A percentile compares a stretch with the other conserved stretches of the same genome.
phyloP scores from a whole-genome alignment of 2,113 vertebrate genomes.

The Gambusia affinis region DNA sequence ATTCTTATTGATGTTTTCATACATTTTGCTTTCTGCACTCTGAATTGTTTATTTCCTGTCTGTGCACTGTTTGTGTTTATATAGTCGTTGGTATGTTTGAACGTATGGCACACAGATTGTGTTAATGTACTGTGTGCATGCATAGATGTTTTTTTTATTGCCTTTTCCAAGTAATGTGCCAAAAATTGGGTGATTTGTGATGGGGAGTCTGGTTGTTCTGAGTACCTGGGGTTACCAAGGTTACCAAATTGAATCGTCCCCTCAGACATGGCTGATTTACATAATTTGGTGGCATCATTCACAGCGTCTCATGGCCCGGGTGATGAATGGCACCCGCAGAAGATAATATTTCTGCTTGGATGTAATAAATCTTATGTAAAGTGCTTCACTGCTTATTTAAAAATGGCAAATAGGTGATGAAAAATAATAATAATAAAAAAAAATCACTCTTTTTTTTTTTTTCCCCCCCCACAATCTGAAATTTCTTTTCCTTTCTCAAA shows the following conservation, averaged over 20 bases:
- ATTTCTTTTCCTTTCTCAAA: constrained; percentile 11
- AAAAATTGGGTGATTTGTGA: constrained; percentile 43
- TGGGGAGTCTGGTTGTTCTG: constrained; percentile 49
- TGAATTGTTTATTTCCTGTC: not conserved
- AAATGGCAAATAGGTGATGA: constrained; percentile 55
- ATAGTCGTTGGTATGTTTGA: not conserved
- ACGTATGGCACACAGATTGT: not conserved
- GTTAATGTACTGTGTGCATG: not conserved
- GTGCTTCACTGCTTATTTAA: constrained; percentile 78
- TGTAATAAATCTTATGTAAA: constrained; percentile 95
- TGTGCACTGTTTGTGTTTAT: not conserved
- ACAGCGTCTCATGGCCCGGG: constrained; percentile 86
- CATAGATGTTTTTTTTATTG: constrained; percentile 6
- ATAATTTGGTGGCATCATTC: constrained; percentile 97
- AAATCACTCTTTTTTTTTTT: constrained; percentile 15
- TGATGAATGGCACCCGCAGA: constrained; percentile 94
- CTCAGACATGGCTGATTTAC: constrained; percentile 93
- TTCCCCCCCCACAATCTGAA: not conserved
- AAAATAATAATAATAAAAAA: constrained; percentile 31
- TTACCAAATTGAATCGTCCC: constrained; percentile 96
- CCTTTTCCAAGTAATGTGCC: constrained; percentile 65
- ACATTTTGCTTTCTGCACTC: too few species aligned
- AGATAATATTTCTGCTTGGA: constrained; percentile 96
- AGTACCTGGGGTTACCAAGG: constrained; percentile 97
- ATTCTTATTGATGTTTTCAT: too few species aligned